Evolutionary conservation across 2,113 vertebrate species (phyloP), one percentile per base, ranked within the genome.

Genomic region (Pogona vitticeps): DNA sequence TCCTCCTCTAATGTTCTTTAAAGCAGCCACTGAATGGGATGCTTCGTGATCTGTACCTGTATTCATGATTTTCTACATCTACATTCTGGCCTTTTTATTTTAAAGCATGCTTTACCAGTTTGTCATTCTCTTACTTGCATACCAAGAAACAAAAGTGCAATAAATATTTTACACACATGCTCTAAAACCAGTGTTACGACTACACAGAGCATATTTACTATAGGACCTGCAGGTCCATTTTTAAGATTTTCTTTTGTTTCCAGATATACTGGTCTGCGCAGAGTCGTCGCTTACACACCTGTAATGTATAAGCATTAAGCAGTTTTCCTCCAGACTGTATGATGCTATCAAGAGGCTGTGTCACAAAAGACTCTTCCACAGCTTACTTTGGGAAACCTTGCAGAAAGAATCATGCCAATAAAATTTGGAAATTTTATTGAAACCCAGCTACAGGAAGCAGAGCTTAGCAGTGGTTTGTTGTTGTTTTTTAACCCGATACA

Each of bases 1-100:
- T 91, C 86, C 80, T 82, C 88, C 15, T 59, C 13, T 20, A 61
- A 61, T 61, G 71, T 31, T 38, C 3, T 40, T 80, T 17, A 18
- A 56, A 56, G 42, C 42, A 18, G 21, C 13, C 17, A 61, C 8
- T 75, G 31, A 81, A 81, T 23, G 61, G 38, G 65, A 58, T 21
- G 20, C 7, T 58, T 33, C 6, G 17, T 38, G 5, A 83, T 36
- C 68, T 72, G 14, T 28, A 83, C 28, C 28, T 59, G 18, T 59
- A n/a, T 13, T 40, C 40, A 46, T n/a, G 65, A 56, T 36, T n/a
- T 81, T 67, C 40, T 26, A 21, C 12, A 63, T 28, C 3, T 23
- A 52, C 23, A 42, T 23, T 76, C 36, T 14, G 63, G 40, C 20
- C 28, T 20, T 68, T n/a, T 36, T 38, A 76, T 7, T 67, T 6